Evolutionary conservation across 2,113 vertebrate species (phyloP).

Genomic region (Corvus hawaiiensis): DNA sequence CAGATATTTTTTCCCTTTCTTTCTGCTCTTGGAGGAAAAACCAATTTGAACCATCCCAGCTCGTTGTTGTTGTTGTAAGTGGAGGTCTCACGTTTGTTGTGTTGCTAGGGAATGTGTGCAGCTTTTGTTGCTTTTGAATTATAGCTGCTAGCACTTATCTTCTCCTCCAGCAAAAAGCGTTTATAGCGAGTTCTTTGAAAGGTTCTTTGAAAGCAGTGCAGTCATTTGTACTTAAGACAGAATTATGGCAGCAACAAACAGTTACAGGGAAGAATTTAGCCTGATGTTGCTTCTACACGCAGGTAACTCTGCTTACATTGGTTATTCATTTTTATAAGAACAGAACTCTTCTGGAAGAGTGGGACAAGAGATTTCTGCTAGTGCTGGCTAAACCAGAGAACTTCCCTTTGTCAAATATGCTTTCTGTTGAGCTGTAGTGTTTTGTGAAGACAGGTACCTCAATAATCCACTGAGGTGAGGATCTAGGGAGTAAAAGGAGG

Average conservation of each 20-base stretch:
- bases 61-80: not conserved
- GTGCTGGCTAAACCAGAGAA: not conserved
- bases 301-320: not conserved
- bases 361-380: not conserved
- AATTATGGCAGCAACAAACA: conserved; percentile 15
- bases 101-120: conserved; percentile 11
- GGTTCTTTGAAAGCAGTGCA: conserved; percentile 27
- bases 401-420: not conserved
- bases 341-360: not conserved
- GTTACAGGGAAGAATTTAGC: not conserved
- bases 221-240: conserved; percentile 43
- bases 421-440: not conserved
- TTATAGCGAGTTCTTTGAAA: conserved; percentile 40
- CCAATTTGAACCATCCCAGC: not conserved
- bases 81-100: not conserved
- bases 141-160: conserved; percentile 29
- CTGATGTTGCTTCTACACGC: not conserved
- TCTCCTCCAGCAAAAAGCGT: conserved; percentile 8
- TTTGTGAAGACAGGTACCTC: not conserved
- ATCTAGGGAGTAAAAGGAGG: not conserved
- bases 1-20: not conserved
- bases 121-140: conserved; percentile 36
- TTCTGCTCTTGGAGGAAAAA: not conserved
- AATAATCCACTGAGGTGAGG: not conserved
- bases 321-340: not conserved